Conservation (phyloP, 1,140 invertebrate species). For the Drosophila santomea region DNA sequence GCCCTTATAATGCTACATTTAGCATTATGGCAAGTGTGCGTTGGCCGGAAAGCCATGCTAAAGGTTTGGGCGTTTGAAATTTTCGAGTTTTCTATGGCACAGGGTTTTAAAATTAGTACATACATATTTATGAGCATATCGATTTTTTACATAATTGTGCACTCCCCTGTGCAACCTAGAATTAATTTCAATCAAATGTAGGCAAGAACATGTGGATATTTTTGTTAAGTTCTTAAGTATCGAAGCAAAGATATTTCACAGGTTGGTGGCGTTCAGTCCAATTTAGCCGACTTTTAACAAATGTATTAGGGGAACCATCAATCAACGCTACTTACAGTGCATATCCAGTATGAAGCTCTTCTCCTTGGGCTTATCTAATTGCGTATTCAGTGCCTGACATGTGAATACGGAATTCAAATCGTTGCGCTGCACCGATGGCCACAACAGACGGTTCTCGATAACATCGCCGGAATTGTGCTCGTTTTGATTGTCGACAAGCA, state of each 20-base stretch:
- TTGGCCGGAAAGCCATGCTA: not conserved
- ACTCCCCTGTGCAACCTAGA: not conserved
- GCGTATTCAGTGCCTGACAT: conserved; percentile 93
- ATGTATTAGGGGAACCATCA: not conserved
- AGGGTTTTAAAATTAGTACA: not conserved
- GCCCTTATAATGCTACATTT: conserved; percentile 45
- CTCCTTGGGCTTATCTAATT: conserved; percentile 90
- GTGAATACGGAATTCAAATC: conserved; percentile 93
- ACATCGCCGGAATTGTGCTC: conserved; percentile 93
- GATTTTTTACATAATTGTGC: not conserved
- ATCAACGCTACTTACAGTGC: conserved; percentile 89
- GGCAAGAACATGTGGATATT: no score
- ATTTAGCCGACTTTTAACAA: not conserved
- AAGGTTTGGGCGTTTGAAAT: not conserved
- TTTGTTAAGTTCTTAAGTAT: no score
- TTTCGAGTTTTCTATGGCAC: not conserved
- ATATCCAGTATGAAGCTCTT: conserved; percentile 91
- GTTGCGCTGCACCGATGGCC: conserved; percentile 90
- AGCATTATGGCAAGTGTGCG: conserved; percentile 22
- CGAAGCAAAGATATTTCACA: no score
- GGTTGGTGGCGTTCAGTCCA: not conserved
- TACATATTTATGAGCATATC: no score
- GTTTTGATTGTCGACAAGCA: conserved; percentile 91
- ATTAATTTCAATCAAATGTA: no score
- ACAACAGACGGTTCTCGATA: conserved; percentile 92